A percentile compares a stretch with the other conserved stretches of the same genome.
Evolutionary conservation across 1,140 invertebrate species (phyloP).

Genomic region (Ostrea denselamellosa): DNA sequence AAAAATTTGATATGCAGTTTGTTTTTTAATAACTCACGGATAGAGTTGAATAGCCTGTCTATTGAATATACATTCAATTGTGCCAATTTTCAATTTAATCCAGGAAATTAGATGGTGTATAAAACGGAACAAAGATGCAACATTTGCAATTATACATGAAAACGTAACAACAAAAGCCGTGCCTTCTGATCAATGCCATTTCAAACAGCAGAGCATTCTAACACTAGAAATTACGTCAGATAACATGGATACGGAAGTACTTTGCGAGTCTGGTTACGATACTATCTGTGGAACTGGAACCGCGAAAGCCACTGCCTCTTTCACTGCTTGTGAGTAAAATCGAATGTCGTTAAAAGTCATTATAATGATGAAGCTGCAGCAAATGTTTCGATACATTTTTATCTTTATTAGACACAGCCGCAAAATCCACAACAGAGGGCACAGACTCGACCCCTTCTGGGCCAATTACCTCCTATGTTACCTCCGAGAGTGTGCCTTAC

Average conservation of each 20-base stretch:
- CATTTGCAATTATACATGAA: not conserved
- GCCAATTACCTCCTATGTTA: not conserved
- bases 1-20: too few species aligned
- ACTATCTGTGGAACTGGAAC: not conserved
- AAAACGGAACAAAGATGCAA: not conserved
- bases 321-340: not conserved
- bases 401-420: not conserved
- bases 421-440: not conserved
- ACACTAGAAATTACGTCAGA: not conserved
- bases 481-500: not conserved
- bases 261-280: not conserved
- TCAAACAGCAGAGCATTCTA: not conserved
- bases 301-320: not conserved
- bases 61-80: too few species aligned
- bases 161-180: not conserved
- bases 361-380: not conserved
- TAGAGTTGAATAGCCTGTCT: too few species aligned
- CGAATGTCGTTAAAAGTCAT: not conserved
- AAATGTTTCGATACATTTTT: not conserved
- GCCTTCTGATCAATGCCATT: not conserved
- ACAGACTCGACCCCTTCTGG: not conserved
- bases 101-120: not conserved
- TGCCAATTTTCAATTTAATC: not conserved
- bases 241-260: not conserved
- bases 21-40: too few species aligned